Evolutionary conservation across 2,888 invertebrate species (phyloP).

Genomic region (Drosophila buzzatii): DNA sequence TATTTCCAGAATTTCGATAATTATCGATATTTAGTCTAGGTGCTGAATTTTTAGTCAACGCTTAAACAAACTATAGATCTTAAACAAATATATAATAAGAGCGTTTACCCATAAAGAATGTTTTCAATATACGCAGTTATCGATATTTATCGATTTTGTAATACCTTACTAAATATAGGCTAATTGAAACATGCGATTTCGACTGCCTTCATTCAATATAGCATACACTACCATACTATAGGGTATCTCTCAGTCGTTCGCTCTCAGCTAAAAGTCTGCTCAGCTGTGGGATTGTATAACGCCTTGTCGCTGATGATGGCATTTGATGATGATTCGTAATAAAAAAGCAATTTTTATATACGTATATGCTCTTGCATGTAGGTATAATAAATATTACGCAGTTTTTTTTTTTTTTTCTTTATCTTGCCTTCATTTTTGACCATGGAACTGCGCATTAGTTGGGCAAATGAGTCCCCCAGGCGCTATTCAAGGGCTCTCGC

Average conservation of each 20-base stretch:
- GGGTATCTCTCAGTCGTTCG: neutral
- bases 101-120: too few relatives aligned
- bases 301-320: slow-evolving; percentile 25
- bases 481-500: slow-evolving; percentile 14
- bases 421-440: slow-evolving; percentile 19
- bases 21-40: neutral
- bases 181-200: too few relatives aligned
- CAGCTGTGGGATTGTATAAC: slow-evolving; percentile 35
- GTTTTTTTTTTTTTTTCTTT: slow-evolving; percentile 20
- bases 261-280: neutral
- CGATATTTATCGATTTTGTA: slow-evolving; percentile 3
- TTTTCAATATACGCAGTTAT: neutral
- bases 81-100: too few relatives aligned
- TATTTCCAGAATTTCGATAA: neutral
- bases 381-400: slow-evolving; percentile 39
- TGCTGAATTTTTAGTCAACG: neutral
- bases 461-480: slow-evolving; percentile 40
- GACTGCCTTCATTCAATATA: too few relatives aligned
- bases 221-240: neutral
- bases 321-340: slow-evolving; percentile 57
- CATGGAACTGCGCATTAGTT: slow-evolving; percentile 37
- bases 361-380: neutral
- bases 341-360: slow-evolving; percentile 68
- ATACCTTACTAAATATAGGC: too few relatives aligned
- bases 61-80: neutral